Evolutionary conservation across 2,888 invertebrate species (phyloP).

Genomic region (Lasioglossum villosulum): DNA sequence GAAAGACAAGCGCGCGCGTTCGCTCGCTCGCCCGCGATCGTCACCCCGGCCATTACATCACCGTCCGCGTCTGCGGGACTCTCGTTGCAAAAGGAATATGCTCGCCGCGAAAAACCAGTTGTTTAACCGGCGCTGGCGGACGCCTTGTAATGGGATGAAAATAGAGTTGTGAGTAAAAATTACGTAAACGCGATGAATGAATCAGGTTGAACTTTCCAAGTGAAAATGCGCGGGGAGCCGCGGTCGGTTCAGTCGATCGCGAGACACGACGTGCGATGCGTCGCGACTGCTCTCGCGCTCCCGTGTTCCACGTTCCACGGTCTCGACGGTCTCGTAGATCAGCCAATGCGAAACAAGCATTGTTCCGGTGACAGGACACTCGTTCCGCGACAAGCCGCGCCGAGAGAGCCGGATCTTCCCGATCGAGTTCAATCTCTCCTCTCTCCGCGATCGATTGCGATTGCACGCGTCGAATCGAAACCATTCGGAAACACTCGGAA

Average conservation of each 20-base stretch:
- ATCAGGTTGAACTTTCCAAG: conserved; percentile 57
- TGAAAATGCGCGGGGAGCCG: conserved; percentile 45
- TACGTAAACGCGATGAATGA: conserved; percentile 65
- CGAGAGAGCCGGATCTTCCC: not conserved
- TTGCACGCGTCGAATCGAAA: not conserved
- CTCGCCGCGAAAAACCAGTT: conserved; percentile 30
- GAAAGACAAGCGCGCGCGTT: not conserved
- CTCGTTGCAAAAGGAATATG: conserved; percentile 39
- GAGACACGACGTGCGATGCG: conserved; percentile 29
- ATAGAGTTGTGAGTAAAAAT: conserved; percentile 66
- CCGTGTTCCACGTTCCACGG: not conserved
- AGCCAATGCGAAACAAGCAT: conserved; percentile 32
- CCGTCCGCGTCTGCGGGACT: not conserved
- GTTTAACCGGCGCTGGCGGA: conserved; percentile 26
- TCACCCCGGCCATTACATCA: conserved; percentile 47
- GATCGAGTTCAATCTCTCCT: not conserved
- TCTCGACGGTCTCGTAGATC: conserved; percentile 24
- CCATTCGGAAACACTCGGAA: not conserved
- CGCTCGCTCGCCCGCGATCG: not conserved
- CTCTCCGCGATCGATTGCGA: conserved; percentile 4
- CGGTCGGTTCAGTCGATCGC: conserved; percentile 41
- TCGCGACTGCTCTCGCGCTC: conserved; percentile 4
- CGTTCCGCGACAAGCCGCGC: not conserved
- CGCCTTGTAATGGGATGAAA: conserved; percentile 58
- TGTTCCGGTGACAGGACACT: conserved; percentile 4